phyloP scores from a whole-genome alignment of 2,888 invertebrate genomes.

The Bursaphelenchus okinawaensis region DNA sequence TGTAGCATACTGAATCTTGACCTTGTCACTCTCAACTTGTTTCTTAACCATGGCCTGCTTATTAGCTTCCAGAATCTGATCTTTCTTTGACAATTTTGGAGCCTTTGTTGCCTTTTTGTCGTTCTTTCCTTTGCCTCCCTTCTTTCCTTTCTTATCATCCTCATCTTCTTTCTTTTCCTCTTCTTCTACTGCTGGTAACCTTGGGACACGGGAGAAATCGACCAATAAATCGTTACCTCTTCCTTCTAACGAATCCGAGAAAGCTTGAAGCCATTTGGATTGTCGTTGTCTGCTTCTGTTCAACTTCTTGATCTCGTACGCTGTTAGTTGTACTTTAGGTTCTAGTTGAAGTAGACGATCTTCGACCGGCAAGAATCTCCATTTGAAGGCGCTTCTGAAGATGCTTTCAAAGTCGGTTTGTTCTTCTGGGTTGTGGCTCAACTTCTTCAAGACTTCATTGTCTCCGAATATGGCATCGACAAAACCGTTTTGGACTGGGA shows the following conservation, averaged over 20 bases:
- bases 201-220: constrained; percentile 52
- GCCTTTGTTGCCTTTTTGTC: constrained; percentile 23
- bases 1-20: constrained; percentile 46
- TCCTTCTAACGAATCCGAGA: constrained; percentile 54
- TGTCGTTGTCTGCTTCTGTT: constrained; percentile 38
- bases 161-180: constrained; percentile 32
- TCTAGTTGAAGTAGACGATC: constrained; percentile 12
- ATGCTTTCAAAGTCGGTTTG: constrained; percentile 3
- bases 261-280: constrained; percentile 52
- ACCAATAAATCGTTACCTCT: constrained; percentile 46
- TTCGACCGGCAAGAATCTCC: constrained; percentile 12
- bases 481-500: constrained; percentile 14
- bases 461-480: constrained; percentile 17
- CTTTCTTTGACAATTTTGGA: constrained; percentile 45
- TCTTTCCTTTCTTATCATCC: constrained; percentile 22
- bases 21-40: constrained; percentile 46
- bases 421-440: constrained; percentile 3
- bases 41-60: constrained; percentile 33
- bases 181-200: constrained; percentile 34
- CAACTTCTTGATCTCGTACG: constrained; percentile 30
- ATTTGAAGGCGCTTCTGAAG: constrained; percentile 6
- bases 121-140: constrained; percentile 3
- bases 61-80: constrained; percentile 48
- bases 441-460: constrained; percentile 7
- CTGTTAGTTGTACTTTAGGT: not conserved